Base-by-base conservation (phyloP, 2,888 invertebrate species). In the Sphinx pinastri region DNA sequence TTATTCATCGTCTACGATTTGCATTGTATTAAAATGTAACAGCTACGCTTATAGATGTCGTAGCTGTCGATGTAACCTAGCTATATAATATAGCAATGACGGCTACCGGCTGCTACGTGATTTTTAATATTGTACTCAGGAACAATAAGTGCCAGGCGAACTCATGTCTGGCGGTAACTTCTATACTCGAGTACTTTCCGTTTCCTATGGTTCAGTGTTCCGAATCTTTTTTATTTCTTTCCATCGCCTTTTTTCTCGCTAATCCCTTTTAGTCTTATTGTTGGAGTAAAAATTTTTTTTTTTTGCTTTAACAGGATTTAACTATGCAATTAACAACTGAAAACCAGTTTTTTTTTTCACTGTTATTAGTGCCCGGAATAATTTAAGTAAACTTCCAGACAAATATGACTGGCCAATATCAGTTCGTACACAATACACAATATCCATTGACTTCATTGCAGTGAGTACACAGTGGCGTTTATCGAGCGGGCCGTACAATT, bases 401-500 rank as follows among this genome's bases (percentile, higher is more conserved):
- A 38, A 38, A 5, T 4, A 38, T 8, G 2, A 25, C 25, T 25
- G 38, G 38, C 4, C 38, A 38, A 38, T 38, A 38, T 38, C 38
- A 38, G 8, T 6, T 5, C 10, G 47, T 63, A 49, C 19, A 45
- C 16, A 16, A 49, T 63, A 49, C 19, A 45, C 16, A 16, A 49
- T 19, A 19, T 49, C 12, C 12, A 60, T 63, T 16, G 45, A 16
- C 0, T 59, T 38, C 38, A 38, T 38, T 3, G 31, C 38, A 47
- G 47, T 45, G 12, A 47, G 60, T n/a, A 60, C n/a, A 47, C 45
- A 25, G 19, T 55, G 19, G 57, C 60, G 60, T 60, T n/a, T 47
- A 47, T 45, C 60, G 60, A 47, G 16, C 45, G 45, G 70, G 71
- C 19, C 69, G 72, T 74, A 77, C 78, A 77, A 76, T 78, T 73